Evolutionary conservation across 2,797 vertebrate species (phyloP).

Genomic region (Neostethus bicornis): DNA sequence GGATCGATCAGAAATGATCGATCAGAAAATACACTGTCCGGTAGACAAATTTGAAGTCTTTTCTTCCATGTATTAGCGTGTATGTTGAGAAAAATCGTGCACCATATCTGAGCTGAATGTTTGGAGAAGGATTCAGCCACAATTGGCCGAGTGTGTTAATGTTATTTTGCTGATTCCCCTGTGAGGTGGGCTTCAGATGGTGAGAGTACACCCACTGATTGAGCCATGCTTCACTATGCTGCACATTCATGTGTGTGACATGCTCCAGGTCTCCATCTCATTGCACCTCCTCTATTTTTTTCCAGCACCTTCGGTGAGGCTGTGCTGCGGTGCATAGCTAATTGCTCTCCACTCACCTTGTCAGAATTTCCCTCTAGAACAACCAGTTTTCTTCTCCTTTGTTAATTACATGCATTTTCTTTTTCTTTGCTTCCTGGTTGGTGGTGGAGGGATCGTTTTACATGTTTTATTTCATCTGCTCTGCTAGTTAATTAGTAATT

Average conservation of each 20-base stretch:
- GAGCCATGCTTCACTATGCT: conserved; percentile 24
- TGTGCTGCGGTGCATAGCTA: conserved; percentile 37
- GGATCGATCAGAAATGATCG: no score
- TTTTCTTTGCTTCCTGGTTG: conserved; percentile 15
- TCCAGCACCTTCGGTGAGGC: conserved; percentile 64
- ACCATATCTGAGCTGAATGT: conserved; percentile 30
- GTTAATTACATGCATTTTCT: conserved; percentile 39
- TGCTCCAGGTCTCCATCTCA: conserved; percentile 55
- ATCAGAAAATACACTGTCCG: no score
- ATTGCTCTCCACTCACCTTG: conserved; percentile 51
- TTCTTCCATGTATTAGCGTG: background rate
- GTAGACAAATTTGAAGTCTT: conserved; percentile 5
- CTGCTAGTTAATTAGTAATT: background rate
- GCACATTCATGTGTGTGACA: conserved; percentile 59
- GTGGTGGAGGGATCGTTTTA: conserved; percentile 14
- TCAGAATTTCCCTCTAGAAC: conserved; percentile 60
- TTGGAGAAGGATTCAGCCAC: conserved; percentile 42
- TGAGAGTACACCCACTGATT: conserved; percentile 39
- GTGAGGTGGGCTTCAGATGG: conserved; percentile 38
- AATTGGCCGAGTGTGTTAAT: conserved; percentile 73
- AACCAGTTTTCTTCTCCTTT: conserved; percentile 56
- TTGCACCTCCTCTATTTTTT: conserved; percentile 60
- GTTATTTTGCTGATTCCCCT: conserved; percentile 35
- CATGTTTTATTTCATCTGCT: conserved; percentile 3
- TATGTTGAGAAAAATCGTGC: conserved; percentile 30